Conservation (phyloP, 2,888 invertebrate species). For the Oscheius sp. region DNA sequence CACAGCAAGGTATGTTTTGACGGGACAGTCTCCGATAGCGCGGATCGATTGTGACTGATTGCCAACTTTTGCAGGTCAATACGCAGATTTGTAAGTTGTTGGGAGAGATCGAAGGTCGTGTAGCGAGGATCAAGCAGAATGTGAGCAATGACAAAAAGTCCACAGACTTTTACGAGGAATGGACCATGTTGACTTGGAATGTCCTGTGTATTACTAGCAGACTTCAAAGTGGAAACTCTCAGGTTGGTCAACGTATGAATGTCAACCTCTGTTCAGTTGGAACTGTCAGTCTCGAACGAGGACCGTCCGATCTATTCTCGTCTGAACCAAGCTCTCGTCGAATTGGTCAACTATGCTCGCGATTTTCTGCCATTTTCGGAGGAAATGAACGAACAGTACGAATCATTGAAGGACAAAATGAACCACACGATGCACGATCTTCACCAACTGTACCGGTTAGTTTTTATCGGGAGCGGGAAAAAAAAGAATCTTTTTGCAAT, state of each 20-base stretch:
- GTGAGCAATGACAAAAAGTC: conserved; percentile 34
- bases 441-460: conserved; percentile 57
- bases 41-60: neutral
- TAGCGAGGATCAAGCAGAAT: conserved; percentile 60
- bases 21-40: conserved; percentile 1
- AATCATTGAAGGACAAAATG: conserved; percentile 54
- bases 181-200: conserved; percentile 73
- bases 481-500: neutral
- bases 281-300: conserved; percentile 48
- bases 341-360: conserved; percentile 69
- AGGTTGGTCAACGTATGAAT: conserved; percentile 17
- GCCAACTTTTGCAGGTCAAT: conserved; percentile 57
- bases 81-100: conserved; percentile 68
- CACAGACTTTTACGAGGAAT: conserved; percentile 68
- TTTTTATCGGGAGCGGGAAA: neutral
- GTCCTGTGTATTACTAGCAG: conserved; percentile 70
- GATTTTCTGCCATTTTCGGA: conserved; percentile 53
- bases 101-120: conserved; percentile 69
- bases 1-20: conserved; percentile 61
- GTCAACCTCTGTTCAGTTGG: conserved; percentile 21
- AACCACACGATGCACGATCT: conserved; percentile 59
- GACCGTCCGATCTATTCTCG: conserved; percentile 67
- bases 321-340: conserved; percentile 68
- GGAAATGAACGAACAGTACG: conserved; percentile 48
- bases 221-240: conserved; percentile 60